A percentile compares a stretch with the other conserved stretches of the same genome.
Conservation (phyloP, 2,113 vertebrate species). For the Grus americana region DNA sequence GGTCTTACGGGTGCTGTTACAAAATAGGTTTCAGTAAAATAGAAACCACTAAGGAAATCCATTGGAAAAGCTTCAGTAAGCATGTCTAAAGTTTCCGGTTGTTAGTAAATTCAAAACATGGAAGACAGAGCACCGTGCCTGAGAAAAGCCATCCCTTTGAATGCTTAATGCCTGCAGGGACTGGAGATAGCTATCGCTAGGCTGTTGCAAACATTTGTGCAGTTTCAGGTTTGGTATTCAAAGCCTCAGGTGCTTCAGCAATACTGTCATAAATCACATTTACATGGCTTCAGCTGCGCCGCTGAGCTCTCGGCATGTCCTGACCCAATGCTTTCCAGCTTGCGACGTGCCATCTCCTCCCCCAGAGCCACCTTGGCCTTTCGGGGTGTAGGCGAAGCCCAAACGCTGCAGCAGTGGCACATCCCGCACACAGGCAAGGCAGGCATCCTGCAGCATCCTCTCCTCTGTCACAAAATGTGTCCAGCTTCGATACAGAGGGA, state of each 20-base stretch:
- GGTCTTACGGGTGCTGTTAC: background rate
- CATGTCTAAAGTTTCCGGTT: background rate
- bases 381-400: rapidly evolving
- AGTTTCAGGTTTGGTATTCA: background rate
- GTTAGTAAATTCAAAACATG: background rate
- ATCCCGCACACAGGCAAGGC: rapidly evolving
- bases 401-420: background rate
- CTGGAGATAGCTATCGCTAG: rapidly evolving
- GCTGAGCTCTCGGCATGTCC: background rate
- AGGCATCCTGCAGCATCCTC: background rate
- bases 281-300: rapidly evolving
- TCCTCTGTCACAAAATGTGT: rapidly evolving
- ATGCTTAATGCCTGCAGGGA: background rate
- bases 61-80: background rate
- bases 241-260: background rate
- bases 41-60: background rate
- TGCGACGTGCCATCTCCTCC: background rate
- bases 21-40: background rate
- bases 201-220: background rate
- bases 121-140: background rate
- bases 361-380: rapidly evolving
- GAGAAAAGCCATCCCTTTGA: background rate
- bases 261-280: background rate
- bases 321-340: background rate
- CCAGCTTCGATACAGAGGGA: background rate